Percentiles rank a stretch among this genome's conserved stretches.
These are phyloP conservation scores for Onychorhynchus coronatus DNA, from an alignment of 2,113 vertebrate genomes.

Conservation along the genomic window DNA sequence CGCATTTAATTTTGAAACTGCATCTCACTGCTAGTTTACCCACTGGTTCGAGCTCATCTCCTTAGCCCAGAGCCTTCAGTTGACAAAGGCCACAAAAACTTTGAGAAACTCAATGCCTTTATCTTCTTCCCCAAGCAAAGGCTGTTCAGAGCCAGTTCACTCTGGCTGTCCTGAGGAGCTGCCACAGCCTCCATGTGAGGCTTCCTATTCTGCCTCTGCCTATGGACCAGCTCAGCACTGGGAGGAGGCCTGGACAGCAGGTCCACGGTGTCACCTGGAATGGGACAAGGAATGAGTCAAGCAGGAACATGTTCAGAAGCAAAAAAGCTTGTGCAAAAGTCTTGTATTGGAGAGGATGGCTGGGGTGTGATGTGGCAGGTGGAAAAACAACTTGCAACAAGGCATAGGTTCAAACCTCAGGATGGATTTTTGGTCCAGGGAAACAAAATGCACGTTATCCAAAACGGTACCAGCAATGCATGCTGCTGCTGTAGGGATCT, in stretches of 20 bases:
- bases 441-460: background rate
- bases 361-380: background rate
- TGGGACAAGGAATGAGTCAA: background rate
- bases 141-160: background rate
- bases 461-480: background rate
- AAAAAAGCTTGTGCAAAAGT: background rate
- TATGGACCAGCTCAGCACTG: rapidly evolving
- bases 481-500: background rate
- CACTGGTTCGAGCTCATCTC: background rate
- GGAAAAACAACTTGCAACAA: background rate
- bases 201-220: background rate
- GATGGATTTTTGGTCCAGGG: rapidly evolving
- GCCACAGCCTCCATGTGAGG: background rate
- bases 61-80: background rate
- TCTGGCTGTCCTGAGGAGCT: background rate
- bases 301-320: background rate
- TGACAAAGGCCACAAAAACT: background rate
- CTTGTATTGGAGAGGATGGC: background rate
- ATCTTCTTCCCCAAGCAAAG: background rate
- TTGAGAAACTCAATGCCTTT: background rate
- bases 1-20: background rate
- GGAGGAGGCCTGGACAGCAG: background rate
- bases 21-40: background rate
- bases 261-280: rapidly evolving
- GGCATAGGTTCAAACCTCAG: background rate